phyloP scores from a whole-genome alignment of 2,888 invertebrate genomes.

The Abscondita cerata region DNA sequence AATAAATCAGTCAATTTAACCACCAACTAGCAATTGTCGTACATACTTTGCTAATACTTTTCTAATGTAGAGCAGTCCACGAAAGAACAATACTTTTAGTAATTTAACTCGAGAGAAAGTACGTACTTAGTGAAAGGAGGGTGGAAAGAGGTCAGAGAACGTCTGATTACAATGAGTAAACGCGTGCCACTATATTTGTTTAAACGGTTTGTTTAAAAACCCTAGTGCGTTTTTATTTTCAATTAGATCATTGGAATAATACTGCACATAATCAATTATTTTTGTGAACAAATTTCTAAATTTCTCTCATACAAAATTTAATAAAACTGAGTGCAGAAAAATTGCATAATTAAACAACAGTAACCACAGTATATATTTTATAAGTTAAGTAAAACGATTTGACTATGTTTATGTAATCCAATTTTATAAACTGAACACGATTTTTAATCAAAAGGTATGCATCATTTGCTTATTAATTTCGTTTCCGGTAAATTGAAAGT shows the following conservation, averaged over 20 bases:
- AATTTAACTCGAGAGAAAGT: slow-evolving; percentile 41
- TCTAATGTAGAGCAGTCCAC: slow-evolving; percentile 34
- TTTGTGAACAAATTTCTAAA: slow-evolving; percentile 18
- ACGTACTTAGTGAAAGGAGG: slow-evolving; percentile 38
- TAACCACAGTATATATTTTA: not conserved
- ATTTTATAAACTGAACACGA: not conserved
- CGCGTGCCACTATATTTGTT: slow-evolving; percentile 33
- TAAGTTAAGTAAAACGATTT: not conserved
- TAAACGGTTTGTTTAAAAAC: slow-evolving; percentile 13
- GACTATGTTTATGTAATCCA: not conserved
- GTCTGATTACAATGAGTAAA: slow-evolving; percentile 37
- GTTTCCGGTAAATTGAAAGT: not conserved
- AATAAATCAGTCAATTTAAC: not conserved
- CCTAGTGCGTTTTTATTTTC: slow-evolving; percentile 11
- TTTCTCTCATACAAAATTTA: slow-evolving; percentile 18
- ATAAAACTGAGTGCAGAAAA: not conserved
- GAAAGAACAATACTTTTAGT: slow-evolving; percentile 38
- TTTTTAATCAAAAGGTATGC: not conserved
- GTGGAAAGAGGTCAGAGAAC: slow-evolving; percentile 41
- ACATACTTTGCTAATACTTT: slow-evolving; percentile 18
- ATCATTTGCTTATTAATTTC: not conserved
- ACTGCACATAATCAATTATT: slow-evolving; percentile 1
- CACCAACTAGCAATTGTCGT: slow-evolving; percentile 9
- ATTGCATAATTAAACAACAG: not conserved
- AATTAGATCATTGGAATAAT: slow-evolving; percentile 12